Base-by-base conservation (phyloP, 2,797 vertebrate genomes). In the Adrianichthys oophorus region DNA sequence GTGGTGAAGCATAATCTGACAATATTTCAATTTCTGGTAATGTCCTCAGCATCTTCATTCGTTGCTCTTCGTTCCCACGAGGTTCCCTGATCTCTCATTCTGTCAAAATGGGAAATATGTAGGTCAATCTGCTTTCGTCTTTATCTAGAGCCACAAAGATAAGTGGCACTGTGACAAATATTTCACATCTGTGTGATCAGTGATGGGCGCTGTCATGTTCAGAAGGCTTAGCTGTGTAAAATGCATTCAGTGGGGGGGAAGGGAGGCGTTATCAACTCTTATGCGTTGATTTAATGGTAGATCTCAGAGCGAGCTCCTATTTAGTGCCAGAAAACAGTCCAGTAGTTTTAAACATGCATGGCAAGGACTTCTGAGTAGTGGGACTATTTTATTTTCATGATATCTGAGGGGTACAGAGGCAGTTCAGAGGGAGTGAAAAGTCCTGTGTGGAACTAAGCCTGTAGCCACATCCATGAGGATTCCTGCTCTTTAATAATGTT, bases 61-160 rank as follows among this genome's bases (percentile, higher is more conserved):
- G 70, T 67, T 63, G 71, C 48, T 53, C 56, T 59, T 54, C 41
- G 41, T 54, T 80, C 75, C 76, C 64, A 29, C 47, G 67, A 72
- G 70, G 61, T 67, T 76, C 68, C 74, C 66, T 73, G 65, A 60
- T 62, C 13, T 67, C 68, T 4, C 59, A 78, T 82, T 81, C 77
- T 82, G 83, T 79, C 69, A 65, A 71, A 72, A 45, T 68, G 67
- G 65, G 24, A 57, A 80, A 84, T 84, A 88, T 90, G 69, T 85
- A 88, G 89, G 88, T 90, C 89, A 89, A 83, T 84, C 82, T 85
- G 81, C 85, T 89, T 84, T 79, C 52, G 74, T 70, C 59, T 82
- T 81, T 72, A 82, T 86, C 73, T 81, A 59, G 70, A 81, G 72
- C 78, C 72, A 60, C 41, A 65, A 78, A 72, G 75, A 81, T 85